phyloP scores from a whole-genome alignment of 2,113 vertebrate species.

The Atrichornis clamosus region DNA sequence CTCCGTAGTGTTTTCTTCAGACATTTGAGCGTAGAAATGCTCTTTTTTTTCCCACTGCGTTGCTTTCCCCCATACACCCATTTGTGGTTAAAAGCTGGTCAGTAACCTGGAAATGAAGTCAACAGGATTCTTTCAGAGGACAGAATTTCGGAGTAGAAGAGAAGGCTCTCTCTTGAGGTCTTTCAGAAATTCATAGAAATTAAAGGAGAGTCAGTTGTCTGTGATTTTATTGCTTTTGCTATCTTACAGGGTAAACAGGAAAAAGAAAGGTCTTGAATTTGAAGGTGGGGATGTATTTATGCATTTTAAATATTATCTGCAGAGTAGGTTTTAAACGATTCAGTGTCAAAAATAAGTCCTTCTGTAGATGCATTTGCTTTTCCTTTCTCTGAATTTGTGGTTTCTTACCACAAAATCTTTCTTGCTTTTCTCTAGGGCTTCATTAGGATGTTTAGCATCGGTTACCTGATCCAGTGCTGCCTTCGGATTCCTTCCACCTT shows the following conservation, averaged over 20 bases:
- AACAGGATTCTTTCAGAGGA: conserved; percentile 22
- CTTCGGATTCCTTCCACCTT: conserved; percentile 92
- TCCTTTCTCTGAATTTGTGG: not conserved
- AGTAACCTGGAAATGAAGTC: conserved; percentile 38
- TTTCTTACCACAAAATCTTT: not conserved
- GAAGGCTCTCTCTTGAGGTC: not conserved
- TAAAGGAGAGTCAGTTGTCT: not conserved
- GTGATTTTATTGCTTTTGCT: not conserved
- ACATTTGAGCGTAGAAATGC: not conserved
- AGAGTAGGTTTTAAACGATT: not conserved
- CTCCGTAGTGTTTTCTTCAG: not conserved
- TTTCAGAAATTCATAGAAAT: conserved; percentile 10
- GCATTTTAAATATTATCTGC: not conserved
- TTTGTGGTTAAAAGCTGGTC: conserved; percentile 29
- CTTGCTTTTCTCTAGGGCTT: conserved; percentile 82
- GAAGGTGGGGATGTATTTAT: not conserved
- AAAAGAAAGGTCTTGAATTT: not conserved
- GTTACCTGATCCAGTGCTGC: conserved; percentile 98
- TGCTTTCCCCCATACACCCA: conserved; percentile 27
- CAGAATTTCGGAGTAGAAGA: conserved; percentile 1
- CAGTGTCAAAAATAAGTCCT: not conserved
- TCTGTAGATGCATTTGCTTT: not conserved
- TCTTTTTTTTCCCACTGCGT: not conserved
- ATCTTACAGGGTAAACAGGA: not conserved
- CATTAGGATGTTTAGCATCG: conserved; percentile 96